Conservation (phyloP, 1,140 invertebrate genomes). For the Drosophila guanche region DNA sequence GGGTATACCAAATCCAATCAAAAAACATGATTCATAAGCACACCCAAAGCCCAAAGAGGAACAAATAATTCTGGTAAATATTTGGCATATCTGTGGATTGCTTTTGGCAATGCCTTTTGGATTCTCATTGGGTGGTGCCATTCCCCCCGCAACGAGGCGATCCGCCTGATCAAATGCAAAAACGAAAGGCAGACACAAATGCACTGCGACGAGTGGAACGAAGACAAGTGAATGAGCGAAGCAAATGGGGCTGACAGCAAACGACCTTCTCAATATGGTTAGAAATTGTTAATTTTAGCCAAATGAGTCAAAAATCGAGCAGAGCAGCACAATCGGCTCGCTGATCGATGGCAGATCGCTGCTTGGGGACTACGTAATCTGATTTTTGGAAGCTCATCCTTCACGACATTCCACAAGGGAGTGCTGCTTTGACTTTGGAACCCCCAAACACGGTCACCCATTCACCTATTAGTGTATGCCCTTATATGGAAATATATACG, state of each 20-base stretch:
- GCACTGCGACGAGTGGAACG: conserved; percentile 51
- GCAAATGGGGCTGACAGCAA: conserved; percentile 65
- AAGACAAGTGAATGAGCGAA: conserved; percentile 64
- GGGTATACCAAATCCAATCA: not conserved
- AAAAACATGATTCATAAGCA: conserved; percentile 53
- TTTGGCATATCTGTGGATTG: conserved; percentile 70
- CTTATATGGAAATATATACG: conserved; percentile 58
- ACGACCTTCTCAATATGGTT: conserved; percentile 77
- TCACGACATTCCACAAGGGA: conserved; percentile 65
- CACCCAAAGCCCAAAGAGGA: conserved; percentile 26
- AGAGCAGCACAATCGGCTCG: conserved; percentile 11
- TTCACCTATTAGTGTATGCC: conserved; percentile 7
- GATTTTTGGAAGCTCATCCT: conserved; percentile 38
- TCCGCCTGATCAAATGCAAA: conserved; percentile 31
- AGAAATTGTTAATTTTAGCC: conserved; percentile 71
- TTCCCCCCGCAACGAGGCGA: not conserved
- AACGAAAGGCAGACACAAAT: conserved; percentile 63
- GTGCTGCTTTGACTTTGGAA: conserved; percentile 1
- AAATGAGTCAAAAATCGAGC: conserved; percentile 66
- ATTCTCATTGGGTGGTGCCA: conserved; percentile 18
- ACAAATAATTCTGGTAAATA: conserved; percentile 69
- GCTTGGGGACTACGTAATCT: conserved; percentile 9
- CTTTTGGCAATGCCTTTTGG: conserved; percentile 69
- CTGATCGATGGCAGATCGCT: conserved; percentile 41
- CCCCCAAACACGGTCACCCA: conserved; percentile 15